These are phyloP conservation scores for Melanocharis versteri DNA, from an alignment of 2,113 vertebrate species.

Conservation along the genomic window DNA sequence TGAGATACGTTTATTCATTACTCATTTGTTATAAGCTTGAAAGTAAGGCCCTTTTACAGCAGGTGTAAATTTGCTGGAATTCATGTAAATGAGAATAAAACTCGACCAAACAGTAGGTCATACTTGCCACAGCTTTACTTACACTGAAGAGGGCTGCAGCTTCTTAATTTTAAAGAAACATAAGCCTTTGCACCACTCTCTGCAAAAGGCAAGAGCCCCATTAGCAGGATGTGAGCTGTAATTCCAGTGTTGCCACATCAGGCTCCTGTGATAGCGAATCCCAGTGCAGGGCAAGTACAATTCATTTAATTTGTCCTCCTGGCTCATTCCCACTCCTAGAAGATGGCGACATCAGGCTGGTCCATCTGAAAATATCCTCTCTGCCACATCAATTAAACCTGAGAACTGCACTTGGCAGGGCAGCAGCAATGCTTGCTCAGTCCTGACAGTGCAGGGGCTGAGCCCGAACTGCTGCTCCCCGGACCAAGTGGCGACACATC, in stretches of 20 bases:
- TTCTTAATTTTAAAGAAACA: neutral
- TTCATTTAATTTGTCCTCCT: neutral
- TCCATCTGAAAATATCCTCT: neutral
- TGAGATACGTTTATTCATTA: neutral
- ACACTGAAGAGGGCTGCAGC: neutral
- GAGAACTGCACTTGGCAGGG: neutral
- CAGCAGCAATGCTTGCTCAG: neutral
- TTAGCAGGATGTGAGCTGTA: neutral
- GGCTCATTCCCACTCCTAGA: neutral
- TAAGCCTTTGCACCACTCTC: neutral
- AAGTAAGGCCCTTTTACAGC: neutral
- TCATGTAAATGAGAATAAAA: neutral
- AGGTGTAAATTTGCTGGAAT: neutral
- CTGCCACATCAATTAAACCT: neutral
- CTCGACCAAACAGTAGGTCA: neutral
- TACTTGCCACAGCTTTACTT: neutral
- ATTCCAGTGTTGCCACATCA: fast-evolving
- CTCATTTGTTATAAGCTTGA: neutral
- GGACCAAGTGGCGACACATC: neutral
- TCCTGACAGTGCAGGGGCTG: neutral
- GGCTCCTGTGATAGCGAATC: neutral
- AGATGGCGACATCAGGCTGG: neutral
- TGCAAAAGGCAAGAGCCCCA: neutral
- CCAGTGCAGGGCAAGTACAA: fast-evolving
- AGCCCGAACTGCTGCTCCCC: neutral